Evolutionary conservation across 2,888 invertebrate genomes (phyloP).

Genomic region (Drosophila testacea): DNA sequence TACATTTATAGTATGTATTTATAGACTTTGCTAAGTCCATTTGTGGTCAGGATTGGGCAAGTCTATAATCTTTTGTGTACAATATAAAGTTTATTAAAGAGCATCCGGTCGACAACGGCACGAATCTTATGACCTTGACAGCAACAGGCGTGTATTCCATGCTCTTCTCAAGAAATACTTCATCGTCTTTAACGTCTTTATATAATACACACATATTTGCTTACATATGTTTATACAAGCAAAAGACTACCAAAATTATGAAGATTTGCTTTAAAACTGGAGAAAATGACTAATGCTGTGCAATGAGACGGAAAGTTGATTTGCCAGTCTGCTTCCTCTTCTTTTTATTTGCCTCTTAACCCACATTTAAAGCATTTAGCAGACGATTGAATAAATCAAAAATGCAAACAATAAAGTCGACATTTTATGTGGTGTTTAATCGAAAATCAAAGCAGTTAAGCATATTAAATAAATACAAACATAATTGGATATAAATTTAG

Average conservation of each 20-base stretch:
- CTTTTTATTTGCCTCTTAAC: slow-evolving; percentile 53
- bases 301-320: slow-evolving; percentile 43
- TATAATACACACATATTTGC: not conserved
- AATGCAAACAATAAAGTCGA: slow-evolving; percentile 7
- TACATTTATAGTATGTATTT: not conserved
- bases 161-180: slow-evolving; percentile 39
- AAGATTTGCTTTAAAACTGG: slow-evolving; percentile 12
- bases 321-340: slow-evolving; percentile 15
- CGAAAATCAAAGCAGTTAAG: slow-evolving; percentile 5
- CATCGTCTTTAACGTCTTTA: slow-evolving; percentile 24
- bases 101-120: slow-evolving; percentile 41
- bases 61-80: not conserved
- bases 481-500: slow-evolving; percentile 3
- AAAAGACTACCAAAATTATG: slow-evolving; percentile 4
- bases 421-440: slow-evolving; percentile 18
- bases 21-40: not conserved
- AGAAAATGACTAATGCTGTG: slow-evolving; percentile 42
- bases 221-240: slow-evolving; percentile 5
- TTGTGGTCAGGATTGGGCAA: slow-evolving; percentile 7
- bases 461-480: slow-evolving; percentile 8
- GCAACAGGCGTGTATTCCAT: slow-evolving; percentile 1
- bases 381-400: slow-evolving; percentile 23
- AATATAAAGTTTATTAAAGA: slow-evolving; percentile 23
- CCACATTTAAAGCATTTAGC: slow-evolving; percentile 53
- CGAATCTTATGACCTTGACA: slow-evolving; percentile 47